A percentile compares a stretch with the other conserved stretches of the same genome.
phyloP scores from a whole-genome alignment of 1,140 invertebrate genomes.

The Ylistrum balloti region DNA sequence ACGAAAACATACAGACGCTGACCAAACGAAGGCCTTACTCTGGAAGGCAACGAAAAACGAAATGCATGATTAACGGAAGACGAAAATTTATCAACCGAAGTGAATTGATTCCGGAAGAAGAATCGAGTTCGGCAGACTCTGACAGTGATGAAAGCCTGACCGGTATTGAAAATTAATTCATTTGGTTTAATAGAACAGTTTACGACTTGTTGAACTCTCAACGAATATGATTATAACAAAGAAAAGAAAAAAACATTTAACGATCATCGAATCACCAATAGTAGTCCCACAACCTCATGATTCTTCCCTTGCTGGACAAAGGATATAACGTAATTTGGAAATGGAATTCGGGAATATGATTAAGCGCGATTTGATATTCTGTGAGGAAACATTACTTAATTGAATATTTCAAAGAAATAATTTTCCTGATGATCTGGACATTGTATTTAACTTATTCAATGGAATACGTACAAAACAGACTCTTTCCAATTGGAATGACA shows the following conservation, averaged over 20 bases:
- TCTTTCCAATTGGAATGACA: too few species aligned
- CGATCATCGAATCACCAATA: too few species aligned
- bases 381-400: not conserved
- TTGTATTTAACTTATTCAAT: too few species aligned
- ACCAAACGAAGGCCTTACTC: constrained; percentile 16
- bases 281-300: too few species aligned
- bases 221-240: too few species aligned
- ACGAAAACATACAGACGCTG: constrained; percentile 59
- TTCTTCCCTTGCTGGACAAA: not conserved
- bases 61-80: not conserved
- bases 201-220: too few species aligned
- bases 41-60: not conserved
- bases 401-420: too few species aligned
- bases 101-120: not conserved
- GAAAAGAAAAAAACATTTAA: too few species aligned
- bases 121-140: not conserved
- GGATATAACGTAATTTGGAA: not conserved
- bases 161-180: constrained; percentile 32
- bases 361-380: not conserved
- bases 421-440: too few species aligned
- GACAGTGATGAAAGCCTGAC: not conserved
- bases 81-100: not conserved
- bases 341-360: not conserved
- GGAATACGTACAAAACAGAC: too few species aligned
- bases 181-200: too few species aligned